These are phyloP conservation scores for Lordiphosa andalusiaca DNA, from an alignment of 2,888 invertebrate species.

Conservation along the genomic window DNA sequence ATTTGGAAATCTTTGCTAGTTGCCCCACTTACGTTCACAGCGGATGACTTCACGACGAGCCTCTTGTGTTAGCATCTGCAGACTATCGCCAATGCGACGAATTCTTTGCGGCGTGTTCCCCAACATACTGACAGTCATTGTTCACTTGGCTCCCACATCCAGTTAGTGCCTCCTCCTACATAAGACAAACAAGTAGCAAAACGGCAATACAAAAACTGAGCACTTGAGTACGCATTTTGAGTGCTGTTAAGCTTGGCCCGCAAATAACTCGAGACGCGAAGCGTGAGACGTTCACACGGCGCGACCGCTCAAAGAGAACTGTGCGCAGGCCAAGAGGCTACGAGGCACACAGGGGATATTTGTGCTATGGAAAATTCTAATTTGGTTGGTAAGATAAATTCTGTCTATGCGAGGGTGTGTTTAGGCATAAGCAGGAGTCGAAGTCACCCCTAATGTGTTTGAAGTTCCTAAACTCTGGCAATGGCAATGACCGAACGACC, in stretches of 20 bases:
- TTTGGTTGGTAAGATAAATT: conserved; percentile 25
- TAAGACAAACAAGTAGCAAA: conserved; percentile 67
- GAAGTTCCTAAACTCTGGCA: conserved; percentile 7
- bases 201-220: conserved; percentile 71
- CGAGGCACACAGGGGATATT: conserved; percentile 24
- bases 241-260: conserved; percentile 13
- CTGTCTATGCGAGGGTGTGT: conserved; percentile 17
- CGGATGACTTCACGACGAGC: conserved; percentile 59
- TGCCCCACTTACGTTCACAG: conserved; percentile 70
- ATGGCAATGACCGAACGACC: conserved; percentile 56
- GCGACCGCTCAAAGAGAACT: conserved; percentile 63
- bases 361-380: conserved; percentile 48
- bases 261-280: conserved; percentile 9
- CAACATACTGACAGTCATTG: conserved; percentile 26
- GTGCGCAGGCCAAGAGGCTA: conserved; percentile 42
- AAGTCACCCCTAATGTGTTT: conserved; percentile 54
- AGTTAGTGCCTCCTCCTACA: conserved; percentile 39
- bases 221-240: conserved; percentile 72
- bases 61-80: conserved; percentile 71
- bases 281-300: conserved; percentile 53
- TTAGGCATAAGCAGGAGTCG: conserved; percentile 24
- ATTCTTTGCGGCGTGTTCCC: conserved; percentile 54
- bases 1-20: conserved; percentile 8
- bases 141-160: conserved; percentile 27
- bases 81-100: conserved; percentile 61